These are phyloP conservation scores for Arion vulgaris DNA, from an alignment of 1,140 invertebrate species.

Conservation along the genomic window DNA sequence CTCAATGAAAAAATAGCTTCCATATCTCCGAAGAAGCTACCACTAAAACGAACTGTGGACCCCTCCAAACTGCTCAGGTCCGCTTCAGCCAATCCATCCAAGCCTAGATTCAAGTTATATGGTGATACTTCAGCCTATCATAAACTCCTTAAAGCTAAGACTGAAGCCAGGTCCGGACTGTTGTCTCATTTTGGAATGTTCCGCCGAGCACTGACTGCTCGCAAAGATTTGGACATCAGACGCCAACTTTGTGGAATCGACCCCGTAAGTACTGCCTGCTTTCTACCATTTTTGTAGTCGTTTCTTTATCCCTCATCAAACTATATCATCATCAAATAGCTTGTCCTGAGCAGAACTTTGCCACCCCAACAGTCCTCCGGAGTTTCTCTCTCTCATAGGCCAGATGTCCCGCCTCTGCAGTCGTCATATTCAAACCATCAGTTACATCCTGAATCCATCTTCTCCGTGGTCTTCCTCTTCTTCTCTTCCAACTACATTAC, in stretches of 20 bases:
- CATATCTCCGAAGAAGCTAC: neutral
- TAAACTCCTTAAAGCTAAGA: slow-evolving; percentile 13
- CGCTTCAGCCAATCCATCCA: neutral
- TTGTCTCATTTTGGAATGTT: slow-evolving; percentile 65
- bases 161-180: slow-evolving; percentile 54
- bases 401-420: too few species aligned
- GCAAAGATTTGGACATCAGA: slow-evolving; percentile 68
- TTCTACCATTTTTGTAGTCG: neutral
- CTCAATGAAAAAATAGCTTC: neutral
- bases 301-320: neutral
- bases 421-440: too few species aligned
- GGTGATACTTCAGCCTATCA: slow-evolving; percentile 28
- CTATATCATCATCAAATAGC: too few species aligned
- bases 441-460: too few species aligned
- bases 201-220: slow-evolving; percentile 68
- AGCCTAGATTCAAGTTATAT: slow-evolving; percentile 27
- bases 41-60: neutral
- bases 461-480: too few species aligned
- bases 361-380: too few species aligned
- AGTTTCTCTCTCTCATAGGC: too few species aligned
- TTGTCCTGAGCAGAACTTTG: too few species aligned
- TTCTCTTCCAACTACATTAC: neutral
- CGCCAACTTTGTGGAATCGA: slow-evolving; percentile 68
- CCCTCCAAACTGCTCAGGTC: neutral
- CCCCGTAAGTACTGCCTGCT: slow-evolving; percentile 54